A percentile compares a stretch with the other conserved stretches of the same genome.
Evolutionary conservation across 2,797 vertebrate species (phyloP).

Genomic region (Sebastes elongatus): DNA sequence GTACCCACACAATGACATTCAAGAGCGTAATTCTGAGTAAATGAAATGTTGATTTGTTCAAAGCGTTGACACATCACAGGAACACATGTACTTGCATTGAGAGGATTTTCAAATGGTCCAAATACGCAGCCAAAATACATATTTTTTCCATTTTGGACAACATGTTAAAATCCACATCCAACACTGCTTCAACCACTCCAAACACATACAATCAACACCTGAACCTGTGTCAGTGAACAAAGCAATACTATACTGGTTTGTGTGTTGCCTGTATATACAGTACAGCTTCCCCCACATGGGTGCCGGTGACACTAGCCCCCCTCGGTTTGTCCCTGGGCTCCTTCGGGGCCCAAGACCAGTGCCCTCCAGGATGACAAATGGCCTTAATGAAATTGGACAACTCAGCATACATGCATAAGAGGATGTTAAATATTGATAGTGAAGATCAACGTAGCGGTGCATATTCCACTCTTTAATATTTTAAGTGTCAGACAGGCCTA

Average conservation of each 20-base stretch:
- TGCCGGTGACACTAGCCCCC: constrained; percentile 50
- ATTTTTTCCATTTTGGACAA: constrained; percentile 20
- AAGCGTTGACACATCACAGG: constrained; percentile 59
- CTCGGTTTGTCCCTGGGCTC: constrained; percentile 84
- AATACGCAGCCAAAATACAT: constrained; percentile 11
- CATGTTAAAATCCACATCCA: constrained; percentile 1
- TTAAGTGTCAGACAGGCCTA: constrained; percentile 88
- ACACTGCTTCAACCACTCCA: constrained; percentile 19
- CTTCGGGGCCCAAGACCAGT: constrained; percentile 85
- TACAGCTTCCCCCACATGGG: constrained; percentile 16
- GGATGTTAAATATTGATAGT: constrained; percentile 99
- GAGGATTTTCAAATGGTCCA: constrained; percentile 13
- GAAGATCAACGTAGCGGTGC: constrained; percentile 90
- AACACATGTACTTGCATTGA: constrained; percentile 26
- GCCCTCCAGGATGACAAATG: constrained; percentile 92
- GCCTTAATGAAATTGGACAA: constrained; percentile 99
- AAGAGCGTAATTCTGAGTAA: constrained; percentile 61
- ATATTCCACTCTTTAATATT: constrained; percentile 97
- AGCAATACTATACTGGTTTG: constrained; percentile 13
- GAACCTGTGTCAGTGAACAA: neutral
- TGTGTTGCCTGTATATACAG: constrained; percentile 13
- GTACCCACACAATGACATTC: constrained; percentile 76
- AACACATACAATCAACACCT: neutral
- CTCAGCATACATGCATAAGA: constrained; percentile 98
- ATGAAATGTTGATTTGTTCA: constrained; percentile 69